A percentile compares a stretch with the other conserved stretches of the same genome.
phyloP scores from a whole-genome alignment of 2,888 invertebrate species.

The Pandemis heparana region DNA sequence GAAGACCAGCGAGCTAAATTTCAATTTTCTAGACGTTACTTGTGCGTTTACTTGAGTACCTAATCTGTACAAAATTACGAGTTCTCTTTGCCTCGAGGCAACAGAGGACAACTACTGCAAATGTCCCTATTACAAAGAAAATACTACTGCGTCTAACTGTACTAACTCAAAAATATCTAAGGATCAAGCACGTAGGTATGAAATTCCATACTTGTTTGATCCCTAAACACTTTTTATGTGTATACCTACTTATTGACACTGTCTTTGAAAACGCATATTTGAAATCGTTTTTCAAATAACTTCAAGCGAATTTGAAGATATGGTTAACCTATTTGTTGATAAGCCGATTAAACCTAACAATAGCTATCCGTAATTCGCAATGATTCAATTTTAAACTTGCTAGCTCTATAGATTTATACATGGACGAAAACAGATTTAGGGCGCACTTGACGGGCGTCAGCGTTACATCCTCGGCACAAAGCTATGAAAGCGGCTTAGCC shows the following conservation, averaged over 20 bases:
- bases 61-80: too few relatives aligned
- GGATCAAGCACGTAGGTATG: too few relatives aligned
- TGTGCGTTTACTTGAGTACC: too few relatives aligned
- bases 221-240: too few relatives aligned
- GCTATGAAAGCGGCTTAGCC: conserved; percentile 81
- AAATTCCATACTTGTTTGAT: too few relatives aligned
- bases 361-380: conserved; percentile 2
- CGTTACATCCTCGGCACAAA: conserved; percentile 75
- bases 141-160: too few relatives aligned
- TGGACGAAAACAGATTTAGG: conserved; percentile 71
- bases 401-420: conserved; percentile 39
- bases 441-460: conserved; percentile 76
- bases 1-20: not conserved
- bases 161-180: too few relatives aligned
- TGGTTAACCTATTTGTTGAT: not conserved
- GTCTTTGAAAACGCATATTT: not conserved
- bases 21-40: not conserved
- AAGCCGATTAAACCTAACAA: conserved; percentile 2
- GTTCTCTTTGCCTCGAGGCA: too few relatives aligned
- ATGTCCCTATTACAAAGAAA: too few relatives aligned
- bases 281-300: not conserved
- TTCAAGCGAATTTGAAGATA: not conserved
- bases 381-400: conserved; percentile 37
- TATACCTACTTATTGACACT: too few relatives aligned
- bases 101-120: too few relatives aligned